These are phyloP conservation scores for Astreopora myriophthalma DNA, from an alignment of 64 coral and sea anemone genomes.

Conservation along the genomic window DNA sequence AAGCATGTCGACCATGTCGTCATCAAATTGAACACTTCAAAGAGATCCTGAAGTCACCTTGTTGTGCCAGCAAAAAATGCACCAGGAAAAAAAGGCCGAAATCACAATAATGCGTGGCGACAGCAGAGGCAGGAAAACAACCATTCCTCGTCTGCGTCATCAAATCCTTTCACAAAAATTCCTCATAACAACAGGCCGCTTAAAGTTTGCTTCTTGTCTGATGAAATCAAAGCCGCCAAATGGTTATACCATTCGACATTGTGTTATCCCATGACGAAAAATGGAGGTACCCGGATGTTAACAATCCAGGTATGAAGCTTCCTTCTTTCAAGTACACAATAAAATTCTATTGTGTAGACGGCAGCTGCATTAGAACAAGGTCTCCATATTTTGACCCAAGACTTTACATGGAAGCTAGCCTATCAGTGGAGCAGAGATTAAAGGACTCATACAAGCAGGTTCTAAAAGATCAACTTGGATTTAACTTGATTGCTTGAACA, in stretches of 20 bases:
- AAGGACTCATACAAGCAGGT: too few species aligned
- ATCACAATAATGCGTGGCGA: background rate
- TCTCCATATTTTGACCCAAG: too few species aligned
- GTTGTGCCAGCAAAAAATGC: constrained; percentile 4
- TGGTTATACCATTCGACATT: constrained; percentile 31
- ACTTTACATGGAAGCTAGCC: too few species aligned
- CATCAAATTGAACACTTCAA: background rate
- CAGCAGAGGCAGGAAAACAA: background rate
- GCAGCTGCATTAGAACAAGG: too few species aligned
- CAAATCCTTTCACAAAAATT: background rate
- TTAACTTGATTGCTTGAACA: too few species aligned
- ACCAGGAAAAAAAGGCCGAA: background rate
- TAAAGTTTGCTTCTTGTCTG: constrained; percentile 15
- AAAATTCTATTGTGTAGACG: background rate
- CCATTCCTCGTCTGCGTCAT: background rate
- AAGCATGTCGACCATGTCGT: background rate
- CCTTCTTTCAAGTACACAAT: background rate
- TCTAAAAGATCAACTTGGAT: too few species aligned
- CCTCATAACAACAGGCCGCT: background rate
- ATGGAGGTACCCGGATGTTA: background rate
- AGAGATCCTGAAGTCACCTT: background rate
- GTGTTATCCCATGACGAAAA: background rate
- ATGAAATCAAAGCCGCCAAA: constrained; percentile 22
- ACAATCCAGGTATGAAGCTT: background rate
- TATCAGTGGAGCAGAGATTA: too few species aligned